Evolutionary conservation across 35 echinoderm and acorn worm genomes (phyloP), one percentile per base, ranked within the genome.

Genomic region (Chiridota heheva): DNA sequence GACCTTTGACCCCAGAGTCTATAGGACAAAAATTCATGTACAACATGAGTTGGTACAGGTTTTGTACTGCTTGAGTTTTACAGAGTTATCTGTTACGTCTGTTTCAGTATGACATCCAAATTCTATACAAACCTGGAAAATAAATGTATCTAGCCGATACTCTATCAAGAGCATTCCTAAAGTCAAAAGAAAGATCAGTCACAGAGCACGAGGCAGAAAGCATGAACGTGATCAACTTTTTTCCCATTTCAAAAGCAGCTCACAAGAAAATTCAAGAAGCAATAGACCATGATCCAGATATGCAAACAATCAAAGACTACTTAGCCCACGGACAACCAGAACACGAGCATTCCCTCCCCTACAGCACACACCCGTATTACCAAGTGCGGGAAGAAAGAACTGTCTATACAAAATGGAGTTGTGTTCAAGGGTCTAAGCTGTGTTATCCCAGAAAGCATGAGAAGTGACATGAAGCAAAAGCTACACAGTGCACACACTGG

Each of bases 361-460:
- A 70, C 36, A 60, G 70, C 6, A 63, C 67, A 40, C 40, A 44
- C 30, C 58, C 84, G n/a, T 92, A 69, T 41, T 88, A 47, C 26
- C 28, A 63, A 17, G 39, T 82, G 2, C 12, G 70, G 16, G 53
- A 92, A 32, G 25, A 48, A 71, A 49, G 76, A 88, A 59, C 37
- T 88, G 76, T 63, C 80, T 68, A 18, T 56, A 20, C 69, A 90
- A 13, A 60, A 90, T 57, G 65, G 46, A 6, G 56, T 91, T 4
- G 22, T 91, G 1, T 91, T 85, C 38, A 71, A 71, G 25, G 81
- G 88, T n/a, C 31, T 44, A 22, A 20, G 63, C 7, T 78, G 82
- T 80, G 46, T 78, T 46, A 85, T 91, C 18, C 88, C 88, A 24
- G 13, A 43, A 29, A 80, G 40, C 26, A 1, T 88, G 47, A 82